Conservation (phyloP, 2,888 invertebrate species). For the Oxystoma pomonae region DNA sequence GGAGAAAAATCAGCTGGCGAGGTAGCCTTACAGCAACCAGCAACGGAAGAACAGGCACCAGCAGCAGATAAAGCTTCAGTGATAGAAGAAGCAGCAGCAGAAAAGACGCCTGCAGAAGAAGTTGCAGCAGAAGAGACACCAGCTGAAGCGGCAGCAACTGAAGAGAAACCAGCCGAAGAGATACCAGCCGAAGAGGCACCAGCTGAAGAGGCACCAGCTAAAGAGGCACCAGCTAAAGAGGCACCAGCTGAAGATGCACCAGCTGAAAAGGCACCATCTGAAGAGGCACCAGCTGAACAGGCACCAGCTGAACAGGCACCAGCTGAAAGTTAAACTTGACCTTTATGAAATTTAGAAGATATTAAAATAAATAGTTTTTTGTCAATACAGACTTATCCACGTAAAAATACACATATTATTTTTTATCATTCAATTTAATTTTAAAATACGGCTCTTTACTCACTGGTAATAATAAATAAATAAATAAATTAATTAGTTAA, state of each 20-base stretch:
- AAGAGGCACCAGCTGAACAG: not conserved
- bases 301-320: not conserved
- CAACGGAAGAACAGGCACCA: not conserved
- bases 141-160: not conserved
- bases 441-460: too few species aligned
- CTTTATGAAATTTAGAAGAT: too few species aligned
- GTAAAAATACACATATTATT: too few species aligned
- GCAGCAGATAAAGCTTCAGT: too few species aligned
- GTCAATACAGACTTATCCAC: too few species aligned
- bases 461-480: too few species aligned
- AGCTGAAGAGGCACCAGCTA: not conserved
- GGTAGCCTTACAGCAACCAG: not conserved
- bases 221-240: not conserved
- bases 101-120: not conserved
- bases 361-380: too few species aligned
- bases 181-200: not conserved
- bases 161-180: not conserved
- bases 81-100: not conserved
- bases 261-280: not conserved
- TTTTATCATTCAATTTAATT: too few species aligned
- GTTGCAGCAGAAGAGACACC: not conserved
- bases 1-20: not conserved
- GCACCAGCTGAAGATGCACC: not conserved
- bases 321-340: too few species aligned
- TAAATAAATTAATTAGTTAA: too few species aligned